phyloP scores from a whole-genome alignment of 2,113 vertebrate genomes.

The Albula goreensis region DNA sequence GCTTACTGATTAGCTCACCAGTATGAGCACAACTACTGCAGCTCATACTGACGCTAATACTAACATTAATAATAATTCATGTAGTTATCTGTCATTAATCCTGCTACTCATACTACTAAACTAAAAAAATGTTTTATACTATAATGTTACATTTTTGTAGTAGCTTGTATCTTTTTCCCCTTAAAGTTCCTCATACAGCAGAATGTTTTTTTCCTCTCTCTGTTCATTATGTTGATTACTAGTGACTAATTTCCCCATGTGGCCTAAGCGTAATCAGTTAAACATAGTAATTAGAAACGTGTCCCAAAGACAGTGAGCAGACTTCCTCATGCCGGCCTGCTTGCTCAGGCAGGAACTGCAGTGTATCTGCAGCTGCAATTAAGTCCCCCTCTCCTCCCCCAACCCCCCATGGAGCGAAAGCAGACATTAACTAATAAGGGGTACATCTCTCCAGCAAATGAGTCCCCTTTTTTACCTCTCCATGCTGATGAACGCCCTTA shows the following conservation, averaged over 20 bases:
- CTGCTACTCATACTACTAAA: no score
- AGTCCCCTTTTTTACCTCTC: not conserved
- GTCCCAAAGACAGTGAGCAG: not conserved
- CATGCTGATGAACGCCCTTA: not conserved
- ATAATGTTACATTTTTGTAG: no score
- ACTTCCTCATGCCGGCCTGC: not conserved
- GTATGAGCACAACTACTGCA: no score
- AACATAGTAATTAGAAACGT: not conserved
- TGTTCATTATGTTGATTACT: not conserved
- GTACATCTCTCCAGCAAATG: conserved; percentile 11
- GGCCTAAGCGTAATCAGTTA: not conserved
- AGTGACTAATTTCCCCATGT: not conserved
- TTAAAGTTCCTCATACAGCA: not conserved
- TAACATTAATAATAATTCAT: no score
- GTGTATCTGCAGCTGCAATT: conserved; percentile 4
- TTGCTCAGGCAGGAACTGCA: not conserved
- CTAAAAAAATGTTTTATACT: no score
- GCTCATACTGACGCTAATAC: no score
- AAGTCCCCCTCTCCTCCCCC: not conserved
- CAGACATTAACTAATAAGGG: not conserved
- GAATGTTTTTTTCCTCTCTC: not conserved
- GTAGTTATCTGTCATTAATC: no score
- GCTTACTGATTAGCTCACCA: no score
- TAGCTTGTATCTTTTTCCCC: no score
- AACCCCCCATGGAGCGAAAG: not conserved